phyloP scores from a whole-genome alignment of 2,888 invertebrate genomes.

The Melangyna quadrimaculata region DNA sequence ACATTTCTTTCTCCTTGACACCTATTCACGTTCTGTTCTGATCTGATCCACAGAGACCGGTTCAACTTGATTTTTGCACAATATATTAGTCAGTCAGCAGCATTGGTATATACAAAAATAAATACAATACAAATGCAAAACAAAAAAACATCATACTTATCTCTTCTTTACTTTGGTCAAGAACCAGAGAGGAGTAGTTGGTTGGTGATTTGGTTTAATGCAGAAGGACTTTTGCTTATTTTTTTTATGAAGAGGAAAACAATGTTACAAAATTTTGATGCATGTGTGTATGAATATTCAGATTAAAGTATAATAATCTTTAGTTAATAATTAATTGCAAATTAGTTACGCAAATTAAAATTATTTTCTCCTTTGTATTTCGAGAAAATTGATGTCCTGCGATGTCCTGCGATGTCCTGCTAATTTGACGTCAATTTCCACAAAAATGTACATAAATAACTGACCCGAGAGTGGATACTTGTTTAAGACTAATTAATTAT shows the following conservation, averaged over 20 bases:
- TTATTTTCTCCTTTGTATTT: too few relatives aligned
- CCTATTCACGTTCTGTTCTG: constrained; percentile 69
- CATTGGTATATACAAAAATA: not conserved
- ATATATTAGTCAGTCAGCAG: not conserved
- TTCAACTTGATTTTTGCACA: constrained; percentile 65
- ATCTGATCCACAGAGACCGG: constrained; percentile 63
- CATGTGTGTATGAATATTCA: too few relatives aligned
- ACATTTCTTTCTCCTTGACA: constrained; percentile 72
- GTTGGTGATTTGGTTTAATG: not conserved
- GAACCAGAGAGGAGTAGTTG: not conserved
- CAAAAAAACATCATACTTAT: not conserved
- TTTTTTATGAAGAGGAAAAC: not conserved
- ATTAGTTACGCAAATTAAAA: too few relatives aligned
- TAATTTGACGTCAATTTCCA: too few relatives aligned
- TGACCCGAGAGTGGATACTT: too few relatives aligned
- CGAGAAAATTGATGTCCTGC: too few relatives aligned
- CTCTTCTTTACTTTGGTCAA: constrained; percentile 17
- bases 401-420: too few relatives aligned
- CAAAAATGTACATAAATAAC: too few relatives aligned
- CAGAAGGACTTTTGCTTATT: not conserved
- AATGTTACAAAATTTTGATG: not conserved
- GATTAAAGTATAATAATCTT: too few relatives aligned
- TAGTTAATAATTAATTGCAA: too few relatives aligned
- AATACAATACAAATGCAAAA: not conserved
- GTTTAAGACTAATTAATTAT: too few relatives aligned